Percentiles rank a stretch among this genome's conserved stretches.
phyloP scores from a whole-genome alignment of 1,140 invertebrate species.

The Drosophila micromelanica region DNA sequence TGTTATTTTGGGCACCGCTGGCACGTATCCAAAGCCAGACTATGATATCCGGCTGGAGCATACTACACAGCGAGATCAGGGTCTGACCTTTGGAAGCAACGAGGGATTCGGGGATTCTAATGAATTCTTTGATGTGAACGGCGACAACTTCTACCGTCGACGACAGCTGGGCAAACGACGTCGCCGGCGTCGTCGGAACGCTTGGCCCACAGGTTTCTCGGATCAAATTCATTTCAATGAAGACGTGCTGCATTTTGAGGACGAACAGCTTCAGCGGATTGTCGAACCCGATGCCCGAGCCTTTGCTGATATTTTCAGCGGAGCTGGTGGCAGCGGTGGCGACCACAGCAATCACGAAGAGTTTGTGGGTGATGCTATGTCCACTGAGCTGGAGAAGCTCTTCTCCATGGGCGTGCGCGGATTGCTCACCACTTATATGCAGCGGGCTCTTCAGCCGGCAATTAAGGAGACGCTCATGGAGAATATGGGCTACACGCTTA shows the following conservation, averaged over 20 bases:
- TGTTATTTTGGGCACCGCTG: conserved; percentile 62
- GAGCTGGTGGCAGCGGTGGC: conserved; percentile 2
- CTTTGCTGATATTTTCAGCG: conserved; percentile 73
- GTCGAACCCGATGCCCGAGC: conserved; percentile 77
- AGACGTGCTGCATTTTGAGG: conserved; percentile 76
- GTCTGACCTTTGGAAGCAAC: conserved; percentile 53
- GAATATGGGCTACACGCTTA: conserved; percentile 93
- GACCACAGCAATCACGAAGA: conserved; percentile 44
- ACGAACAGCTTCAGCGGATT: conserved; percentile 74
- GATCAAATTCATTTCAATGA: conserved; percentile 83
- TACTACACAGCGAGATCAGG: conserved; percentile 54
- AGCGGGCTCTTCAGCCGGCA: conserved; percentile 91
- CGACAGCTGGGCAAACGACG: conserved; percentile 51
- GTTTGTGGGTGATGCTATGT: conserved; percentile 87
- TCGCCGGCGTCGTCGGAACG: conserved; percentile 51
- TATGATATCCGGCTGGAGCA: conserved; percentile 70
- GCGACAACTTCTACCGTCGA: conserved; percentile 72
- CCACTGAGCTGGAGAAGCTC: conserved; percentile 92
- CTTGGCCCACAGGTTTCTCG: conserved; percentile 20
- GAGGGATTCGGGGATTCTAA: conserved; percentile 53
- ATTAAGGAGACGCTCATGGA: conserved; percentile 93
- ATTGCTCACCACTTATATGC: conserved; percentile 92
- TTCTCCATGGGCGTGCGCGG: conserved; percentile 91
- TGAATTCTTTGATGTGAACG: conserved; percentile 63
- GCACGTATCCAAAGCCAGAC: conserved; percentile 52